These are phyloP conservation scores for Ditula angustiorana DNA, from an alignment of 2,888 invertebrate genomes.

Conservation along the genomic window DNA sequence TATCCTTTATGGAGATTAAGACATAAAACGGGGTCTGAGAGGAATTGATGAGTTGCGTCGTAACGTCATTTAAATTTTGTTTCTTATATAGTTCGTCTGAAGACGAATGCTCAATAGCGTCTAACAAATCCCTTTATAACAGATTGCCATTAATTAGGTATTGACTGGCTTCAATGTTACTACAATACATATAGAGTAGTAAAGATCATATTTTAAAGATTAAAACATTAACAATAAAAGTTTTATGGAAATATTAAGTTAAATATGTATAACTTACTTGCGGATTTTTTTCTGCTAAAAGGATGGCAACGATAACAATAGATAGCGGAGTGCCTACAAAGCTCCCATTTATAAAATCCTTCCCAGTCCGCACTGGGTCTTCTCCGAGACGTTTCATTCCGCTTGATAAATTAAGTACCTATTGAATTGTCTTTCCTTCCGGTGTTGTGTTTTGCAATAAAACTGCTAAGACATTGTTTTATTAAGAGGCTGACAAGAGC, in stretches of 20 bases:
- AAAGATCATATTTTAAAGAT: not conserved
- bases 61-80: not conserved
- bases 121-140: not conserved
- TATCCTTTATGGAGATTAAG: slow-evolving; percentile 38
- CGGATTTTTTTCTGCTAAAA: not conserved
- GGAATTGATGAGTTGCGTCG: not conserved
- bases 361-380: slow-evolving; percentile 29
- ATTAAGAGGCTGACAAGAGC: too few relatives aligned
- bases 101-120: not conserved
- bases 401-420: slow-evolving; percentile 61
- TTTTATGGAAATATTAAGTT: not conserved
- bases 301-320: slow-evolving; percentile 13
- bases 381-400: slow-evolving; percentile 59
- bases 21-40: slow-evolving; percentile 19
- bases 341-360: slow-evolving; percentile 33
- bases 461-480: not conserved
- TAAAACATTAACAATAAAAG: not conserved
- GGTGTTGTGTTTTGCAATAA: slow-evolving; percentile 47
- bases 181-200: not conserved
- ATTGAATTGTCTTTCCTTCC: slow-evolving; percentile 62
- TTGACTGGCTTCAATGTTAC: not conserved
- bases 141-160: not conserved
- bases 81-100: not conserved
- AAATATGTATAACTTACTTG: not conserved
- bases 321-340: slow-evolving; percentile 28